Percentiles rank a stretch among this genome's conserved stretches.
Evolutionary conservation across 2,113 vertebrate genomes (phyloP).

Genomic region (Psammodynastes pulverulentus): DNA sequence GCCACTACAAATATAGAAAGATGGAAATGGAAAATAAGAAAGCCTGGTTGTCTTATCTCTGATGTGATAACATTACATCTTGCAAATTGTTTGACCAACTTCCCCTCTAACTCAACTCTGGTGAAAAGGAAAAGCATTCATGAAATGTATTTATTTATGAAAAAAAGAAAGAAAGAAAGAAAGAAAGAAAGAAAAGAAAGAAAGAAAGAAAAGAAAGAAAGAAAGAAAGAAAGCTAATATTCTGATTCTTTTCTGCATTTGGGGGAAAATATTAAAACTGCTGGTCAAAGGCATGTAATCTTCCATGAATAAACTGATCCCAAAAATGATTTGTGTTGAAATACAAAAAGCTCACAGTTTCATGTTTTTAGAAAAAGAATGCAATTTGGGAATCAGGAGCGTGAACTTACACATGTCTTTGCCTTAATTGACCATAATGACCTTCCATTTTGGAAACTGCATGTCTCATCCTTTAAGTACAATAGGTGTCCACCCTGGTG

Average conservation of each 20-base stretch:
- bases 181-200: no score
- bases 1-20: background rate
- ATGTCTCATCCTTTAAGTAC: background rate
- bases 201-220: no score
- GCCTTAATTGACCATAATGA: slow-evolving; percentile 10
- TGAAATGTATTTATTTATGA: background rate
- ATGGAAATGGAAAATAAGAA: background rate
- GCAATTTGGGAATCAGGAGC: slow-evolving; percentile 5
- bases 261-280: background rate
- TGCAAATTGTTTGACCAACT: background rate
- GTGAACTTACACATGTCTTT: background rate
- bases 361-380: slow-evolving; percentile 35
- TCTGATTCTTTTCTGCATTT: background rate
- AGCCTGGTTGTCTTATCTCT: background rate
- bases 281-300: background rate
- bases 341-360: background rate
- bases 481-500: slow-evolving; percentile 29
- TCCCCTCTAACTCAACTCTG: background rate
- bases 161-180: no score
- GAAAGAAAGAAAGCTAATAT: no score
- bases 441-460: background rate
- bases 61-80: background rate
- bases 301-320: background rate
- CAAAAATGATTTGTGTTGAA: background rate
- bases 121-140: background rate